Base-by-base conservation (phyloP, 92 coral and sea anemone genomes). In the Parazoanthus swiftii region DNA sequence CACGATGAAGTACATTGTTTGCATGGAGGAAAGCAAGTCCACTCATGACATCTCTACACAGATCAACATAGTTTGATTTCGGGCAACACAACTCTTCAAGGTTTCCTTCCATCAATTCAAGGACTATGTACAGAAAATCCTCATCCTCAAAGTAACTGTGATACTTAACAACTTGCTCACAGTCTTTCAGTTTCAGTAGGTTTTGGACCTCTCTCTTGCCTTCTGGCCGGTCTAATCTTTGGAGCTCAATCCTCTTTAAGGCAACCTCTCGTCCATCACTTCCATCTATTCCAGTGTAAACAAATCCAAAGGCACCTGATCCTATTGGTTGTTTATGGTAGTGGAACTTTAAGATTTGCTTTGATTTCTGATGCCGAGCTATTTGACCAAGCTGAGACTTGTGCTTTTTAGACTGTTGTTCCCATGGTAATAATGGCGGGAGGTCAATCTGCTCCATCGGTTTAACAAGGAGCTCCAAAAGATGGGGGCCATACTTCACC, bases 21-120 rank as follows among this genome's bases (percentile, higher is more conserved):
- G 65, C 39, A 70, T 81, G 85, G 71, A 81, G 48, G 21, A 81
- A 81, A 43, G 71, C 13, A 54, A 54, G 59, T 54, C 59, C 59
- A 11, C 59, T 54, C 4, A 54, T 11, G 59, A 54, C 59, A 70
- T 81, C 85, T 65, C 35, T 33, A 54, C 42, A 35, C 10, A 67
- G 73, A 21, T 67, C 26, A 67, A 67, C 73, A 67, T 23, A n/a
- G 26, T 23, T 25, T 67, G 73, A 67, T 15, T 21, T 35, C n/a
- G 73, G 73, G 9, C 35, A 67, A 67, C 13, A 5, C 70, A 48
- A 42, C 15, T 65, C 72, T 81, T 81, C 72, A 65, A 81, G 48
- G 44, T 81, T 70, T 29, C 85, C 85, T 16, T 81, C 85, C 85
- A 51, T 81, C 48, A 81, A 70, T 70, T 81, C 85, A 9, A 81